Evolutionary conservation across 1,140 invertebrate species (phyloP).

Genomic region (Chrysoperla carnea): DNA sequence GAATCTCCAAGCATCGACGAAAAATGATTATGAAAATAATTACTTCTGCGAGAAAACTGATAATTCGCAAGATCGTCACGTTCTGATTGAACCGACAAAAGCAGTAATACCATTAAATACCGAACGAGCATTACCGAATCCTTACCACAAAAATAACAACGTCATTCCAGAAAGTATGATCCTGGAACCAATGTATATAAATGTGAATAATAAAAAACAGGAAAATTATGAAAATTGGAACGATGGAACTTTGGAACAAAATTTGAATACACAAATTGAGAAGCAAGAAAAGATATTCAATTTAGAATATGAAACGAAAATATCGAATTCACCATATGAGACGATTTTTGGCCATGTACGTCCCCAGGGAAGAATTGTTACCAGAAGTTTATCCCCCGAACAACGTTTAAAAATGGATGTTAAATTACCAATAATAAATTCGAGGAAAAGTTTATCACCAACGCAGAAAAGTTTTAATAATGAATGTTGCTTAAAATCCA

Average conservation of each 20-base stretch:
- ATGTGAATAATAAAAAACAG: not conserved
- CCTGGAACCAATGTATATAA: no score
- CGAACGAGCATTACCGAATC: slow-evolving; percentile 17
- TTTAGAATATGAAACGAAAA: no score
- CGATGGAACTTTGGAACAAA: not conserved
- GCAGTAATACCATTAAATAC: slow-evolving; percentile 19
- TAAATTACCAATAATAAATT: not conserved
- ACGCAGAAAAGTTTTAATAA: not conserved
- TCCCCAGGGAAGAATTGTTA: not conserved
- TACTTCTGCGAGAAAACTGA: slow-evolving; percentile 4
- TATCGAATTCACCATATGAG: not conserved
- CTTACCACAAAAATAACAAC: slow-evolving; percentile 6
- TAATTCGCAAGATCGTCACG: slow-evolving; percentile 12
- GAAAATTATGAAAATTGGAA: not conserved
- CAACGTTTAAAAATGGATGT: not conserved
- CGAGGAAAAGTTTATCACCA: not conserved
- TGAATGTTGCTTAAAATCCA: not conserved
- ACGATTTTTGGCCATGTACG: not conserved
- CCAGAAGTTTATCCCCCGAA: not conserved
- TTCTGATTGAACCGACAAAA: slow-evolving; percentile 16
- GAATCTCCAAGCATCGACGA: slow-evolving; percentile 7
- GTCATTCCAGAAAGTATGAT: not conserved
- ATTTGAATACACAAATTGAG: not conserved
- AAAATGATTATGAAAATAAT: slow-evolving; percentile 1
- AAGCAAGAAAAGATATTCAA: not conserved